Conservation (phyloP, 2,113 vertebrate genomes). For the Burhinus bistriatus region DNA sequence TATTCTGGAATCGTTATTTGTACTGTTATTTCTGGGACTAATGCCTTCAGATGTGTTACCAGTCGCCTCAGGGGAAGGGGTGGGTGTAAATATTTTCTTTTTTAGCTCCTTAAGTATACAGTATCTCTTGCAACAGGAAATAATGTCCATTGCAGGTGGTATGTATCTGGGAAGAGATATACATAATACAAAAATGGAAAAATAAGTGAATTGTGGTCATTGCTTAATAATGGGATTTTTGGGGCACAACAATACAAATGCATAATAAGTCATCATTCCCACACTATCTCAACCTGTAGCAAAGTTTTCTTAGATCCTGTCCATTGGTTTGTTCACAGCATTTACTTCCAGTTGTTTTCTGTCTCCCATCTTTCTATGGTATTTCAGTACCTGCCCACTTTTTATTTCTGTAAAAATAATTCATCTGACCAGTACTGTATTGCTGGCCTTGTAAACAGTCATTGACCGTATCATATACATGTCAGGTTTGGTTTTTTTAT, state of each 20-base stretch:
- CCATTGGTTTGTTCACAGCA: neutral
- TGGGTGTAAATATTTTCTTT: neutral
- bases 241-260: neutral
- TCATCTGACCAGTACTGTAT: neutral
- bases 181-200: neutral
- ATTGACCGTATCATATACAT: neutral
- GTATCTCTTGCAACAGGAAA: neutral
- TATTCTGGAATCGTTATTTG: neutral
- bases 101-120: neutral
- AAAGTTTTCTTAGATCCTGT: neutral
- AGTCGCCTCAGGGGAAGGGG: neutral
- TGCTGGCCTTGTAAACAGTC: neutral
- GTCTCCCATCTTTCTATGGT: neutral
- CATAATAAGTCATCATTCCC: fast-evolving
- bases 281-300: neutral
- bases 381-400: neutral
- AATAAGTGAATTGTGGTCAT: neutral
- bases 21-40: neutral
- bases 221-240: neutral
- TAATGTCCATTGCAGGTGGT: neutral
- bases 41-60: neutral
- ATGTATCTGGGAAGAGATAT: neutral
- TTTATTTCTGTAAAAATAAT: neutral
- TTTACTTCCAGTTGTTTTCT: neutral
- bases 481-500: neutral